phyloP scores from a whole-genome alignment of 2,888 invertebrate species.

The Catocala fraxini region DNA sequence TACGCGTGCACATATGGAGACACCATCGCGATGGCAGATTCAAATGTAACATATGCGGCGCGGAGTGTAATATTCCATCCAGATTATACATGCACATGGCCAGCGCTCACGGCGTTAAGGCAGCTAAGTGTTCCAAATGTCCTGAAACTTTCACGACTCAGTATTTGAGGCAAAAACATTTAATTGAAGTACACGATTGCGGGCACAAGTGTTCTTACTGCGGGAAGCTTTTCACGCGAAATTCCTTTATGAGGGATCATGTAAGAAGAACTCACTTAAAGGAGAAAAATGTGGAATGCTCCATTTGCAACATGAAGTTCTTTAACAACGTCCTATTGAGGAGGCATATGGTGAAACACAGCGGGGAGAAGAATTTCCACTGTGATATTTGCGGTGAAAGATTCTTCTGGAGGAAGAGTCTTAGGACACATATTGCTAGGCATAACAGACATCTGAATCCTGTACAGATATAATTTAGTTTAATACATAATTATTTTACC shows the following conservation, averaged over 20 bases:
- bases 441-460: constrained; percentile 68
- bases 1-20: constrained; percentile 80
- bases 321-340: constrained; percentile 78
- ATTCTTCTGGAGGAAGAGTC: constrained; percentile 88
- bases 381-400: constrained; percentile 89
- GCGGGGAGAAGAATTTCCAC: constrained; percentile 86
- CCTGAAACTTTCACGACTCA: constrained; percentile 83
- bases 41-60: constrained; percentile 75
- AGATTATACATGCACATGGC: constrained; percentile 84
- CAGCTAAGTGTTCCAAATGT: constrained; percentile 80
- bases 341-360: constrained; percentile 81
- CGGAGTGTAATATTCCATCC: constrained; percentile 80
- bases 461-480: constrained; percentile 20
- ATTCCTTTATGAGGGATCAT: constrained; percentile 80
- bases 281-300: constrained; percentile 80
- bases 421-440: constrained; percentile 86
- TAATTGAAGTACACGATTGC: constrained; percentile 83
- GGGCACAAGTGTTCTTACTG: constrained; percentile 81
- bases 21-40: constrained; percentile 80
- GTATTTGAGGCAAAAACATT: constrained; percentile 83
- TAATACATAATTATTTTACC: too few species aligned
- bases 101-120: constrained; percentile 77
- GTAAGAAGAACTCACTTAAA: constrained; percentile 78
- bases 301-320: constrained; percentile 80
- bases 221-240: constrained; percentile 75